Evolutionary conservation across 2,797 vertebrate species (phyloP), one percentile per base, ranked within the genome.

Genomic region (Sternarchorhynchus goeldii): DNA sequence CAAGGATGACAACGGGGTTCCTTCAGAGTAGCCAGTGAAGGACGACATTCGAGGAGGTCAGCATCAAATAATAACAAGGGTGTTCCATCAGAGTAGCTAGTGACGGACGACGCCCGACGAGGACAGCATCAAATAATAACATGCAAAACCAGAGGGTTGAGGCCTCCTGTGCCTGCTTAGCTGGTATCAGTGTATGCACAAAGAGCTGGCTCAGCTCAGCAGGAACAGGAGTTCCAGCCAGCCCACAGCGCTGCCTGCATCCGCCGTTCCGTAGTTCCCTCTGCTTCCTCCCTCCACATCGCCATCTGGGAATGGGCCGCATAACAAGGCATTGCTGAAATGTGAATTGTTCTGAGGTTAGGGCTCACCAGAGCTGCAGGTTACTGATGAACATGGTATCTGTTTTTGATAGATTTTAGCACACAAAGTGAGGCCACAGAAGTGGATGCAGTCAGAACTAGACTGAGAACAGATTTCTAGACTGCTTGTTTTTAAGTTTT

Each of bases 121-220:
- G 12, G 17, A 29, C 29, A 14, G 58, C 25, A 60, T 17, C 59
- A 16, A 31, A 17, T 18, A 41, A 3, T 20, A 31, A 32, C 18
- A 21, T 41, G 18, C 6, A 62, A 8, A 0, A 8, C 50, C 10
- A 0, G n/a, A 76, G 92, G 92, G 90, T 90, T 90, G 81, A 84
- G 86, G 87, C 90, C 93, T 93, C 93, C 90, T 75, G 94, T 94
- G 93, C 94, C 94, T 94, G 94, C 94, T 94, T 89, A 94, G 93
- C 93, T 94, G 94, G 93, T 94, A 94, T 93, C 94, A 94, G 94
- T 94, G 91, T 93, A 89, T 87, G 16, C 83, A 78, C 81, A 85
- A 77, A 92, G 94, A 91, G 96, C 97, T 99, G 97, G 96, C 96
- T 99, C 97, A 99, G 97, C 98, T 98, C 96, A 98, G 97, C 97